Conservation (phyloP, 2,797 vertebrate species). For the Gephyroberyx darwinii region DNA sequence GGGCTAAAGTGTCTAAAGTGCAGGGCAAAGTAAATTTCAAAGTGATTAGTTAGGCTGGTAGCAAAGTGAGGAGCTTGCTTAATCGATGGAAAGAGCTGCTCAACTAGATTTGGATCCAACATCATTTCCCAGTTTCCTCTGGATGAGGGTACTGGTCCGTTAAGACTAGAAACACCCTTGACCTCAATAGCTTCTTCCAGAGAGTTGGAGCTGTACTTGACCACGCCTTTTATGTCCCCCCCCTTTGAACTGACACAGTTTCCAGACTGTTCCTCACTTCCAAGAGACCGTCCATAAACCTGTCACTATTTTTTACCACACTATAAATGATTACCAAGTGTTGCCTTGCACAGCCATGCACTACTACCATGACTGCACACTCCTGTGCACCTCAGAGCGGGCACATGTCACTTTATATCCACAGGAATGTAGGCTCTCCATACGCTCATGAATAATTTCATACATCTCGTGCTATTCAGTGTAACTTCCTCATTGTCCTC, state of each 20-base stretch:
- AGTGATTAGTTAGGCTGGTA: slow-evolving; percentile 19
- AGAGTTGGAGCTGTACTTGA: no score
- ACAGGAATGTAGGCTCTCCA: no score
- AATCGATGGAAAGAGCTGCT: slow-evolving; percentile 54
- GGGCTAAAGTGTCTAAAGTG: no score
- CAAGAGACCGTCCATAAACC: background rate
- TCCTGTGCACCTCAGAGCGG: no score
- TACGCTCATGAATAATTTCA: no score
- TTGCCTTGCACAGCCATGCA: no score
- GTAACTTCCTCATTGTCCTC: no score
- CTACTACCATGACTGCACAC: no score
- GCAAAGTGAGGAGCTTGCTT: slow-evolving; percentile 50
- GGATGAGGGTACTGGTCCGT: slow-evolving; percentile 23
- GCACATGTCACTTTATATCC: no score
- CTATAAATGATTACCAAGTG: background rate
- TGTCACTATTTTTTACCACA: background rate
- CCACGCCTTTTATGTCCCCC: no score
- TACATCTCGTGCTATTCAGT: no score
- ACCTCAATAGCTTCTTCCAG: slow-evolving; percentile 15
- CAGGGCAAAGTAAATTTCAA: background rate
- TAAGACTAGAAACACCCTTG: slow-evolving; percentile 35
- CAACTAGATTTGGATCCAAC: slow-evolving; percentile 12
- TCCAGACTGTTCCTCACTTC: background rate
- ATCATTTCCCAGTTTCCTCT: slow-evolving; percentile 32
- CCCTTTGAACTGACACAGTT: no score